Conservation (phyloP, 2,888 invertebrate species). For the Lasioglossum lativentre region DNA sequence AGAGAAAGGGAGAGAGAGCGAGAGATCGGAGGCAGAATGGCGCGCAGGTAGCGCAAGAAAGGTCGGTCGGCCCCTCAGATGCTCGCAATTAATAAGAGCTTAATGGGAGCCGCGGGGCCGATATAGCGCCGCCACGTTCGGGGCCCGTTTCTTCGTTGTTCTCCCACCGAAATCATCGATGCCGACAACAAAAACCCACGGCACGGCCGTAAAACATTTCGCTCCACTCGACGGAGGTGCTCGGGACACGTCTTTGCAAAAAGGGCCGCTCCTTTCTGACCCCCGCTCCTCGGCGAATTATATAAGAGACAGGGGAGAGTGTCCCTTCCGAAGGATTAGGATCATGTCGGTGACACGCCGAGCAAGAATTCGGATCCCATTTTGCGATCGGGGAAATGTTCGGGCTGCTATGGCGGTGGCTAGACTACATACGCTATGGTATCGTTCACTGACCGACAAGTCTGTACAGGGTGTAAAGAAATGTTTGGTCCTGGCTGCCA, state of each 20-base stretch:
- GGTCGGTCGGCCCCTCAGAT: constrained; percentile 82
- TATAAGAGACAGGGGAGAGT: constrained; percentile 40
- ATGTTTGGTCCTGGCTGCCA: too few relatives aligned
- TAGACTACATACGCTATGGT: too few relatives aligned
- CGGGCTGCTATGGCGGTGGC: background rate
- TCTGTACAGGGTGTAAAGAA: too few relatives aligned
- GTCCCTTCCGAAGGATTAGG: background rate
- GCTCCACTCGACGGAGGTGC: constrained; percentile 75
- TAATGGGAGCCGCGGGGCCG: constrained; percentile 81
- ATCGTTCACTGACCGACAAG: too few relatives aligned
- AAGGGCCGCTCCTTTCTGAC: constrained; percentile 66
- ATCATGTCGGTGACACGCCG: background rate
- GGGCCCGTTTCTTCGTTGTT: constrained; percentile 59
- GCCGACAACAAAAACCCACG: constrained; percentile 74
- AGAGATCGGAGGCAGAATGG: constrained; percentile 75
- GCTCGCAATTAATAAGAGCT: constrained; percentile 84
- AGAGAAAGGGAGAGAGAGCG: background rate
- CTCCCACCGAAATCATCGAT: constrained; percentile 71
- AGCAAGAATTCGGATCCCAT: constrained; percentile 18
- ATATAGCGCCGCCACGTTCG: constrained; percentile 76
- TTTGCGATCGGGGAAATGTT: background rate
- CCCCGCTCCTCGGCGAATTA: constrained; percentile 51
- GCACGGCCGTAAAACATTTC: constrained; percentile 79
- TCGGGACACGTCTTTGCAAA: constrained; percentile 74
- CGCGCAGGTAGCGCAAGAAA: constrained; percentile 83